Evolutionary conservation across 1,140 invertebrate species (phyloP).

Genomic region (Tenebrio molitor): DNA sequence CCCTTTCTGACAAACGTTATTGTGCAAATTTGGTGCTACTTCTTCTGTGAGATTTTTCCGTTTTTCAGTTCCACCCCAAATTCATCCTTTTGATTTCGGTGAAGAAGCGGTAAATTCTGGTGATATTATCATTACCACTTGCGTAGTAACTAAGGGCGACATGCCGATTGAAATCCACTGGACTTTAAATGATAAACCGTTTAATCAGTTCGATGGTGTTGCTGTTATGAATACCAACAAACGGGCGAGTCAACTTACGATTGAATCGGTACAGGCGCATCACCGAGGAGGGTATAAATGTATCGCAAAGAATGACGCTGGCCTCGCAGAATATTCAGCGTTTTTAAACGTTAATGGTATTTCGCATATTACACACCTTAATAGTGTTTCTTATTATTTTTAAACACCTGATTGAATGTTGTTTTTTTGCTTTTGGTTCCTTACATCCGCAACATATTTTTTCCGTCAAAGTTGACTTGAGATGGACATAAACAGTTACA

Average conservation of each 20-base stretch:
- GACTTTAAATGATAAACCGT: conserved; percentile 72
- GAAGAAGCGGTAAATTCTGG: conserved; percentile 79
- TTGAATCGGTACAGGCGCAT: conserved; percentile 69
- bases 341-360: conserved; percentile 73
- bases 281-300: conserved; percentile 75
- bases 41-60: not conserved
- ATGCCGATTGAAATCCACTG: conserved; percentile 80
- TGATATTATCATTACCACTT: conserved; percentile 78
- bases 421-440: conserved; percentile 68
- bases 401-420: conserved; percentile 66
- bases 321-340: conserved; percentile 67
- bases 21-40: conserved; percentile 64
- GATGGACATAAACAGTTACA: too few relatives aligned
- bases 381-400: conserved; percentile 15
- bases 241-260: conserved; percentile 72
- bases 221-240: conserved; percentile 68
- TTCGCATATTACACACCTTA: not conserved
- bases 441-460: too few relatives aligned
- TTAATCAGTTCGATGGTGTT: conserved; percentile 61
- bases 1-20: conserved; percentile 66
- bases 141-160: conserved; percentile 82
- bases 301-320: conserved; percentile 70
- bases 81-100: conserved; percentile 69
- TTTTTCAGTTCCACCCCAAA: conserved; percentile 68
- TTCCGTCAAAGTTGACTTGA: too few relatives aligned